phyloP scores from a whole-genome alignment of 2,797 vertebrate species.

The Micromesistius poutassou region DNA sequence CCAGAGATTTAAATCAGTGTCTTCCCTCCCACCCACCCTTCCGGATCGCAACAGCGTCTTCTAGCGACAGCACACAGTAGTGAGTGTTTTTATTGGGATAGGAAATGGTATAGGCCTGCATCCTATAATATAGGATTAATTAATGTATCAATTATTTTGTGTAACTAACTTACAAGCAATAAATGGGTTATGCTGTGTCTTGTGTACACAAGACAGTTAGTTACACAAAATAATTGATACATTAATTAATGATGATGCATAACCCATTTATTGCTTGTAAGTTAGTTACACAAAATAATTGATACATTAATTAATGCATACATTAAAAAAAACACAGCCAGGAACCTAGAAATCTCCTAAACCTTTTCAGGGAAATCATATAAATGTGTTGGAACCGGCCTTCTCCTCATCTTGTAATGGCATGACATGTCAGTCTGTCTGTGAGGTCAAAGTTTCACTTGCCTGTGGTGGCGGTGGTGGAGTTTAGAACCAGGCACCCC shows the following conservation, averaged over 20 bases:
- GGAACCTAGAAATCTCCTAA: not conserved
- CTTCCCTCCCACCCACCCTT: constrained; percentile 43
- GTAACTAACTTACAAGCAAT: not conserved
- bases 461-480: not conserved
- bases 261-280: not conserved
- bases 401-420: not conserved
- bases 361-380: too few relatives aligned
- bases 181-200: not conserved
- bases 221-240: not conserved
- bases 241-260: not conserved
- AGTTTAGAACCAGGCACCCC: not conserved
- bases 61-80: constrained; percentile 46
- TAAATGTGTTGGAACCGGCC: not conserved
- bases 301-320: not conserved
- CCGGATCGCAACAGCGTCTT: constrained; percentile 68
- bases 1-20: not conserved
- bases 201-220: too few relatives aligned
- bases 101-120: not conserved
- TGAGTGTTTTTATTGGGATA: not conserved
- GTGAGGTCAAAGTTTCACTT: not conserved
- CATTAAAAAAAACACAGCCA: not conserved
- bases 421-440: not conserved
- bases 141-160: not conserved
- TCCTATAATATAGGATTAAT: not conserved
- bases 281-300: not conserved